These are phyloP conservation scores for Anguilla anguilla DNA, from an alignment of 2,797 vertebrate genomes.

Conservation along the genomic window DNA sequence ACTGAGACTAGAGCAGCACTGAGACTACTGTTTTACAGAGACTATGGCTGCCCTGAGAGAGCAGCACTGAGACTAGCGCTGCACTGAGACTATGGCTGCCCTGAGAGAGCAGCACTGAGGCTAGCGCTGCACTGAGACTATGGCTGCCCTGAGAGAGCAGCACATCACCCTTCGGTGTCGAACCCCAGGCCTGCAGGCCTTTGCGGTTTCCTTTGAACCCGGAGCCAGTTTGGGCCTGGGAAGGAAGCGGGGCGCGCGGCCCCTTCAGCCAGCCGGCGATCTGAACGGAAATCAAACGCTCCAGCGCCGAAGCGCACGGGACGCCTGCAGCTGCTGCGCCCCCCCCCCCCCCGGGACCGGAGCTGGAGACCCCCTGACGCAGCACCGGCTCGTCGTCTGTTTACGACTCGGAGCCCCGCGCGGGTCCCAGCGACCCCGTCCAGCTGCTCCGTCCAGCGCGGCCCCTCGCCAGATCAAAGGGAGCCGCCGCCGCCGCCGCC, in stretches of 20 bases:
- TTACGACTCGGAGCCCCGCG: background rate
- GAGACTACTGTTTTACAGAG: too few species aligned
- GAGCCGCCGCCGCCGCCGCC: background rate
- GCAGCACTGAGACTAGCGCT: too few species aligned
- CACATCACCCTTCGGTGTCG: too few species aligned
- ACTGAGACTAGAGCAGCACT: too few species aligned
- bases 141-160: too few species aligned
- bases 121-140: too few species aligned
- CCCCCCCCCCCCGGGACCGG: background rate
- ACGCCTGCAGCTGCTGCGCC: background rate
- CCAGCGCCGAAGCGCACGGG: background rate
- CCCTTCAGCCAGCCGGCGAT: background rate
- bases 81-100: too few species aligned
- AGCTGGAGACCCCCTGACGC: background rate
- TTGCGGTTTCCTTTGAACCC: background rate
- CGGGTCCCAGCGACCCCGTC: background rate
- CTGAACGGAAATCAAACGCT: background rate
- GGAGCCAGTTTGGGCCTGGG: background rate
- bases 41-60: too few species aligned
- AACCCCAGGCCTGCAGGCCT: background rate
- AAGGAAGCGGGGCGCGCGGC: background rate
- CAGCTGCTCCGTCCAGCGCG: background rate
- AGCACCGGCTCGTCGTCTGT: background rate
- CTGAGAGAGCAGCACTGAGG: too few species aligned
- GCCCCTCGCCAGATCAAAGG: background rate